Conservation (phyloP, 2,113 vertebrate species). For the Rhea pennata region DNA sequence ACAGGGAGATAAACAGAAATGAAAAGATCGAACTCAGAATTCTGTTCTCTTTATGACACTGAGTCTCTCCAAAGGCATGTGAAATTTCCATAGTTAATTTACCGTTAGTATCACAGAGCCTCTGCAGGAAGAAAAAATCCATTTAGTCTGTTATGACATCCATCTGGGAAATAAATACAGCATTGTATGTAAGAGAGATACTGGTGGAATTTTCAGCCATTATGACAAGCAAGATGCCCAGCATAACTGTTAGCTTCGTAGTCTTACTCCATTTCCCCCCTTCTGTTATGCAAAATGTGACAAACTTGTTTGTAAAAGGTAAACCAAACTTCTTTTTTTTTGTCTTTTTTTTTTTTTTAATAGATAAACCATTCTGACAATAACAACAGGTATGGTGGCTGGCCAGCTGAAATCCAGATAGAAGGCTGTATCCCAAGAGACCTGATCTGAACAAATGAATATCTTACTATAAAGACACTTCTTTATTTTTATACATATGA, state of each 20-base stretch:
- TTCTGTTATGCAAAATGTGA: not conserved
- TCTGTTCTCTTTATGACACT: not conserved
- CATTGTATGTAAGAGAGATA: not conserved
- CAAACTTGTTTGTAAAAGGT: not conserved
- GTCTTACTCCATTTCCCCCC: not conserved
- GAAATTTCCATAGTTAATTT: not conserved
- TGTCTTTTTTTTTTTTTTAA: not conserved
- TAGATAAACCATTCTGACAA: constrained; percentile 77
- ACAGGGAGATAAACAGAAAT: not conserved
- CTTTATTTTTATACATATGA: not conserved
- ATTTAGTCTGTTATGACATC: not conserved
- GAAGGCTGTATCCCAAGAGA: constrained; percentile 77
- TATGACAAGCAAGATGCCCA: not conserved
- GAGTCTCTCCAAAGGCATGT: not conserved
- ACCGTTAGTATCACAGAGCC: not conserved
- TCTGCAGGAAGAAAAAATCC: not conserved
- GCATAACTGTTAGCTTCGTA: not conserved
- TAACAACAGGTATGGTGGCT: constrained; percentile 71
- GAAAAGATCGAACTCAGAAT: not conserved
- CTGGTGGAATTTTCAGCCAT: not conserved
- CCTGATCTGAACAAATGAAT: constrained; percentile 24
- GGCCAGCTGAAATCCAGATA: constrained; percentile 82
- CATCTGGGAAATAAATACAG: not conserved
- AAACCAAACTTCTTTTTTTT: not conserved
- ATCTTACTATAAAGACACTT: not conserved